Conservation (phyloP, 1,140 invertebrate genomes). For the Zelostemma sp. region DNA sequence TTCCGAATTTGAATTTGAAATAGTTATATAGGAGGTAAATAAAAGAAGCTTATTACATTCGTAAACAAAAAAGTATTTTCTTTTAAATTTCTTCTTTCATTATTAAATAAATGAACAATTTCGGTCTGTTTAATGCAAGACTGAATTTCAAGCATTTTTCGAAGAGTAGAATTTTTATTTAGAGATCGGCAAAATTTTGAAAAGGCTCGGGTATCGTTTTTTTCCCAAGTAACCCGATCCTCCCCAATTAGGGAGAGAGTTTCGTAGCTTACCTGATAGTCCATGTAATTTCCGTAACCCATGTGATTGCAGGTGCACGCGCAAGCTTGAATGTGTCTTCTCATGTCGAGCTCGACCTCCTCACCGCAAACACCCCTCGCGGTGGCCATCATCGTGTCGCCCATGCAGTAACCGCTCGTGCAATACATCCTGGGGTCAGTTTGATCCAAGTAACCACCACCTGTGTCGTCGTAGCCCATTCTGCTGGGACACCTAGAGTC, state of each 20-base stretch:
- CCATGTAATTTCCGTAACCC: slow-evolving; percentile 91
- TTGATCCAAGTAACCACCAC: slow-evolving; percentile 66
- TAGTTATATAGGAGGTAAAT: too few species aligned
- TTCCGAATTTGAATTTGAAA: too few species aligned
- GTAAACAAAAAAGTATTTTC: too few species aligned
- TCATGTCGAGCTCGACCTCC: slow-evolving; percentile 80
- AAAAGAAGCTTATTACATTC: too few species aligned
- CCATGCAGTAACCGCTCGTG: slow-evolving; percentile 68
- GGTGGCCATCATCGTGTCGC: slow-evolving; percentile 68
- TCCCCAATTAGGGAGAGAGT: too few species aligned
- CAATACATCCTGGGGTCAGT: slow-evolving; percentile 68
- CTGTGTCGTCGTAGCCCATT: slow-evolving; percentile 65
- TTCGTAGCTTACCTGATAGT: slow-evolving; percentile 80
- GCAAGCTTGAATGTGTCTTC: slow-evolving; percentile 87
- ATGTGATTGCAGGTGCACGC: slow-evolving; percentile 91
- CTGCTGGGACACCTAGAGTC: slow-evolving; percentile 66
- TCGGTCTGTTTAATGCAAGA: too few species aligned
- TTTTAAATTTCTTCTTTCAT: too few species aligned
- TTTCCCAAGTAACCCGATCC: too few species aligned
- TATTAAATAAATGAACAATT: too few species aligned
- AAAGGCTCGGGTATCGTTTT: neutral
- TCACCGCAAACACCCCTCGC: slow-evolving; percentile 67
- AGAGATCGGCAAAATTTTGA: neutral
- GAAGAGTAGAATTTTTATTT: too few species aligned
- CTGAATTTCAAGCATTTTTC: too few species aligned